phyloP scores from a whole-genome alignment of 2,113 vertebrate genomes.

The Cheilinus undulatus region DNA sequence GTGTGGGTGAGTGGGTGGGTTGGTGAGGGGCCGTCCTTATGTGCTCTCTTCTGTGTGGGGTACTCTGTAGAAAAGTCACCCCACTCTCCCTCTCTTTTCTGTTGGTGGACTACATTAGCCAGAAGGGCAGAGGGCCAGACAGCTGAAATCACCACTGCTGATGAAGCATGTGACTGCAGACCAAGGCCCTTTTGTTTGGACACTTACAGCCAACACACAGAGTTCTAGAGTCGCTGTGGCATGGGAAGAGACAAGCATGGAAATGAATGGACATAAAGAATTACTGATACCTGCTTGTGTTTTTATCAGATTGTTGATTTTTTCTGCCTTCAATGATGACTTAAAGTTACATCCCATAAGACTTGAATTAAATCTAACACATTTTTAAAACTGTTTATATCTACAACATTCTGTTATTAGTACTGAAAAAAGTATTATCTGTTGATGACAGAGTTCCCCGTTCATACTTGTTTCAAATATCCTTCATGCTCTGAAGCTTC shows the following conservation, averaged over 20 bases:
- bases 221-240: constrained; percentile 51
- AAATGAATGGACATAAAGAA: constrained; percentile 47
- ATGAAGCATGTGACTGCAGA: constrained; percentile 74
- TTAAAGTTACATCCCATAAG: neutral
- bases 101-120: constrained; percentile 70
- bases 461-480: constrained; percentile 3
- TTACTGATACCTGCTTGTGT: constrained; percentile 38
- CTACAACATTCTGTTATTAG: neutral
- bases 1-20: constrained; percentile 66
- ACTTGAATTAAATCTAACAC: neutral
- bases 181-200: constrained; percentile 73
- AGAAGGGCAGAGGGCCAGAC: constrained; percentile 69
- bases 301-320: neutral
- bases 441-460: neutral
- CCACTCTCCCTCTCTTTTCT: constrained; percentile 67
- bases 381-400: constrained; percentile 3
- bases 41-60: constrained; percentile 63
- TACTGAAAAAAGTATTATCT: neutral
- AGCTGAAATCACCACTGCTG: constrained; percentile 76
- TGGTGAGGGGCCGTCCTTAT: constrained; percentile 66
- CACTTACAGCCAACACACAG: constrained; percentile 64
- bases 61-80: constrained; percentile 73
- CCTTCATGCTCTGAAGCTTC: neutral
- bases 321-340: neutral
- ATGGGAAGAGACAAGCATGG: constrained; percentile 51